Percentiles rank a stretch among this genome's conserved stretches.
These are phyloP conservation scores for Rhabditoides inermis DNA, from an alignment of 2,888 invertebrate species.

Conservation along the genomic window DNA sequence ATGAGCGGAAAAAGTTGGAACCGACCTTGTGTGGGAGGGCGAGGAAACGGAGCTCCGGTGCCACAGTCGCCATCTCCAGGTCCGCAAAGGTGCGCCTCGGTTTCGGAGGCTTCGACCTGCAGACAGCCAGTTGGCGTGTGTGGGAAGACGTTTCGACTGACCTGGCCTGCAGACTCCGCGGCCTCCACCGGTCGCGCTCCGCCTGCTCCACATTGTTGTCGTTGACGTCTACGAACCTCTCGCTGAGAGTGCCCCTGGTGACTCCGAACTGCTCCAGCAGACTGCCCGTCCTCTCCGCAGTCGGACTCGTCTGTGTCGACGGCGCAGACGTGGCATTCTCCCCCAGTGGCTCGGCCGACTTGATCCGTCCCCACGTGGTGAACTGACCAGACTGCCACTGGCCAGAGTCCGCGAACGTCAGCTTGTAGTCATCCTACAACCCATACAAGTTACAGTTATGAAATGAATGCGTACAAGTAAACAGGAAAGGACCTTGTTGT, in stretches of 20 bases:
- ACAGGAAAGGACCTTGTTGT: background rate
- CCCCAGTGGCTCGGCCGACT: constrained; percentile 29
- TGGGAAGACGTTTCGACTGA: constrained; percentile 9
- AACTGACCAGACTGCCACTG: constrained; percentile 40
- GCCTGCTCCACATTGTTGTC: constrained; percentile 48
- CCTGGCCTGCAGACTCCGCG: constrained; percentile 1
- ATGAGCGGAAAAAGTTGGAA: constrained; percentile 6
- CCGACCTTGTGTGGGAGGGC: constrained; percentile 46
- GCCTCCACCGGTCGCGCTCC: constrained; percentile 2
- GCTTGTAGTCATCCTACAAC: constrained; percentile 48
- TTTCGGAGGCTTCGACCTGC: constrained; percentile 8
- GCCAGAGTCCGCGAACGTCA: constrained; percentile 50
- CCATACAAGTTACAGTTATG: constrained; percentile 4
- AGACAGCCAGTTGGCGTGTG: constrained; percentile 10
- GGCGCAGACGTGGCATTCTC: constrained; percentile 34
- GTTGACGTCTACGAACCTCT: constrained; percentile 42
- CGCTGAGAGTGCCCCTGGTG: no score
- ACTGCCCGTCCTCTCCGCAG: no score
- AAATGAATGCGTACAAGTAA: background rate
- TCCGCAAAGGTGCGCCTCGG: constrained; percentile 46
- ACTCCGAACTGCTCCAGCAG: no score
- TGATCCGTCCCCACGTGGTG: constrained; percentile 53
- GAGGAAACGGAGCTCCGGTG: constrained; percentile 47
- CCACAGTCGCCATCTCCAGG: constrained; percentile 19
- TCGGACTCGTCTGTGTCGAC: no score